phyloP scores from a whole-genome alignment of 2,888 invertebrate genomes.

The Andrena dorsata region DNA sequence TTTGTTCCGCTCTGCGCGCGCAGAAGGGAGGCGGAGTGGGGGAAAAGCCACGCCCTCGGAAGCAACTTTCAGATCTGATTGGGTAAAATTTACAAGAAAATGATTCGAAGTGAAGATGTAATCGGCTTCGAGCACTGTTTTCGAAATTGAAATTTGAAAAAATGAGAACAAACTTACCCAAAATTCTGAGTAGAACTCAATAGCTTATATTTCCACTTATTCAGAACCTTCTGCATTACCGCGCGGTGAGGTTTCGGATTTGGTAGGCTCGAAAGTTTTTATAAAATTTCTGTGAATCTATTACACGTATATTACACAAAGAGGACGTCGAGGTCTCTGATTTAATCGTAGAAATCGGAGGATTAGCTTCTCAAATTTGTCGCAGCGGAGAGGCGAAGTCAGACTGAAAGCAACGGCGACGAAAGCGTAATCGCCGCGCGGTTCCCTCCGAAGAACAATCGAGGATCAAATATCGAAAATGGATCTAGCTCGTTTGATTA shows the following conservation, averaged over 20 bases:
- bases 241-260: not conserved
- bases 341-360: not conserved
- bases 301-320: not conserved
- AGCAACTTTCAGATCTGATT: too few relatives aligned
- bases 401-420: not conserved
- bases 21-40: too few relatives aligned
- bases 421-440: not conserved
- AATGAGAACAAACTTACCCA: conserved; percentile 50
- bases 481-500: conserved; percentile 51
- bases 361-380: not conserved
- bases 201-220: conserved; percentile 56
- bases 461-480: conserved; percentile 59
- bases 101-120: too few relatives aligned
- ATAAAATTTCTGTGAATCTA: not conserved
- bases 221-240: conserved; percentile 23
- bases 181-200: conserved; percentile 25
- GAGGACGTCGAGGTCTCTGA: not conserved
- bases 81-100: too few relatives aligned
- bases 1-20: too few relatives aligned
- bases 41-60: too few relatives aligned
- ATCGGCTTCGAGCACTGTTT: too few relatives aligned
- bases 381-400: not conserved
- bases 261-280: too few relatives aligned
- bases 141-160: not conserved
- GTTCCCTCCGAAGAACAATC: conserved; percentile 20